Percentiles rank a stretch among this genome's conserved stretches.
Conservation (phyloP, 1,140 invertebrate species). For the Paraescarpia echinospica region DNA sequence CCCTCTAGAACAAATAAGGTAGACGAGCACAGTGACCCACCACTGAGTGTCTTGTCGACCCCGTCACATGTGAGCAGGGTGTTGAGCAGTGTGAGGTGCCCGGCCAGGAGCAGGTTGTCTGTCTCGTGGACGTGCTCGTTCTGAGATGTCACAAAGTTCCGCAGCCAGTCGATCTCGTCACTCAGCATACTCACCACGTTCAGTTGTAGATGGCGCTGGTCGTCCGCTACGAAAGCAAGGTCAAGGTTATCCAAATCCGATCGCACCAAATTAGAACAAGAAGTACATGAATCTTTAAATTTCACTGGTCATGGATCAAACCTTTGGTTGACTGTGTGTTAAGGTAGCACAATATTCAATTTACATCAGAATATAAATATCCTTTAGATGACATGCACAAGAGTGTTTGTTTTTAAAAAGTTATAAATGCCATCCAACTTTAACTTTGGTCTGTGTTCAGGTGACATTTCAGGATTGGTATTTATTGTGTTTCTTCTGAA, state of each 20-base stretch:
- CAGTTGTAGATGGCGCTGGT: slow-evolving; percentile 56
- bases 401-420: too few relatives aligned
- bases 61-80: slow-evolving; percentile 61
- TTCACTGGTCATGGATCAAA: too few relatives aligned
- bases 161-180: slow-evolving; percentile 62
- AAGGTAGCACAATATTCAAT: too few relatives aligned
- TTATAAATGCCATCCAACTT: too few relatives aligned
- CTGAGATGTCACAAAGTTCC: slow-evolving; percentile 59
- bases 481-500: too few relatives aligned
- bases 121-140: slow-evolving; percentile 44
- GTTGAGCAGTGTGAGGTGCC: slow-evolving; percentile 60
- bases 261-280: background rate
- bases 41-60: slow-evolving; percentile 53
- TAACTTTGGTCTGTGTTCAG: too few relatives aligned
- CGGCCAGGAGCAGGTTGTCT: slow-evolving; percentile 60
- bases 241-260: background rate
- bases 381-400: too few relatives aligned
- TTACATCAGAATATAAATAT: too few relatives aligned
- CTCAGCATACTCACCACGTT: slow-evolving; percentile 59
- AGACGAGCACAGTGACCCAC: slow-evolving; percentile 37
- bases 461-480: too few relatives aligned
- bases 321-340: too few relatives aligned
- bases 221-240: slow-evolving; percentile 36
- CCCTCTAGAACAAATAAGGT: too few relatives aligned
- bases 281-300: background rate